Evolutionary conservation across 2,888 invertebrate species (phyloP).

Genomic region (Blomia tropicalis): DNA sequence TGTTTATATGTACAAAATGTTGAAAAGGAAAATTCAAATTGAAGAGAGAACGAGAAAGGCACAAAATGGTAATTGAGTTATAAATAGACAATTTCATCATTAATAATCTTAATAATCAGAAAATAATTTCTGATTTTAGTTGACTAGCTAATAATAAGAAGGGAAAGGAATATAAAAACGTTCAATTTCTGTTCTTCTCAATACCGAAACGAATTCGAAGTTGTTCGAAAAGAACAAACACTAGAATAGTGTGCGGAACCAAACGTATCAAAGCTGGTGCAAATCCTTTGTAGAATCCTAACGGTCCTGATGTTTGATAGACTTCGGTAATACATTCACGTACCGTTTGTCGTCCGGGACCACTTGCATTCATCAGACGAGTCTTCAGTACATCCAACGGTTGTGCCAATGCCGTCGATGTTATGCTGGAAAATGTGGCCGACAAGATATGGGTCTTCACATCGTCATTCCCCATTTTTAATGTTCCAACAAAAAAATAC

Average conservation of each 20-base stretch:
- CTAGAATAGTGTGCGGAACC: constrained; percentile 89
- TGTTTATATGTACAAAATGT: too few species aligned
- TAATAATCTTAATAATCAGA: constrained; percentile 1
- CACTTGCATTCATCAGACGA: constrained; percentile 88
- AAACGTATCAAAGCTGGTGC: constrained; percentile 87
- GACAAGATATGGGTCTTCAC: constrained; percentile 69
- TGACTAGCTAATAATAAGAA: too few species aligned
- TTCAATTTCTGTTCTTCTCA: too few species aligned
- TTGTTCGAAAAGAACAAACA: constrained; percentile 90
- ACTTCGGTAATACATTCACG: constrained; percentile 13
- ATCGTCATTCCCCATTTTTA: constrained; percentile 57
- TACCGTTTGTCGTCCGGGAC: constrained; percentile 53
- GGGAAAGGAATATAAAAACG: too few species aligned
- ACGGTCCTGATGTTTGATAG: constrained; percentile 54
- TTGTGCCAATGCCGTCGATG: constrained; percentile 23
- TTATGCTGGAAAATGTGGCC: constrained; percentile 51
- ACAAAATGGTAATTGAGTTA: background rate
- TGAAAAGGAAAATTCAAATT: background rate
- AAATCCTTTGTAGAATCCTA: constrained; percentile 91
- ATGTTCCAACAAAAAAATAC: constrained; percentile 48
- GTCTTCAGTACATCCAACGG: constrained; percentile 85
- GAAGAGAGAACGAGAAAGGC: background rate
- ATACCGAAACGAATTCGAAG: constrained; percentile 60
- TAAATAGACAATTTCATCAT: background rate
- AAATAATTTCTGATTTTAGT: too few species aligned